These are phyloP conservation scores for Plemyria rubiginata DNA, from an alignment of 2,888 invertebrate genomes.

Conservation along the genomic window DNA sequence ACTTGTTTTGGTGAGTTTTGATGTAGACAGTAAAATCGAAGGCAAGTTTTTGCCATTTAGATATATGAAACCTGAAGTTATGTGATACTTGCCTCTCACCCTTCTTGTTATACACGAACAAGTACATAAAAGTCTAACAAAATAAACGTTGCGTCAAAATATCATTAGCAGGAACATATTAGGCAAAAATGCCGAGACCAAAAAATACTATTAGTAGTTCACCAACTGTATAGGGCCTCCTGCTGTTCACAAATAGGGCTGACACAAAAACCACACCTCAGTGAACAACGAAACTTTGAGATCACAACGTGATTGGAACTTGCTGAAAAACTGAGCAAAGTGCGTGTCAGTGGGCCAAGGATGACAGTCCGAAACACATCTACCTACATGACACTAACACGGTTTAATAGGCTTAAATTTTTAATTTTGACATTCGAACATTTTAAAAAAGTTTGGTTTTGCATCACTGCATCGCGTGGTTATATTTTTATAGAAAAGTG, in stretches of 20 bases:
- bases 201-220: neutral
- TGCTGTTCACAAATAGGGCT: conserved; percentile 6
- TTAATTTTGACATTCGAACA: no score
- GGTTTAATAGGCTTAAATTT: neutral
- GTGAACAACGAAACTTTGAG: conserved; percentile 40
- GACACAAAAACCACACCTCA: conserved; percentile 41
- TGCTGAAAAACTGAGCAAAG: conserved; percentile 47
- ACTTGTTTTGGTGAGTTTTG: no score
- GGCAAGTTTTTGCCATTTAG: no score
- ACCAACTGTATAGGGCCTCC: conserved; percentile 11
- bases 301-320: conserved; percentile 42
- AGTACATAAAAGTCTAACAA: no score
- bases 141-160: no score
- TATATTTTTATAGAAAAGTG: no score
- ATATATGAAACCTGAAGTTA: no score
- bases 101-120: no score
- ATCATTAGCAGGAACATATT: neutral
- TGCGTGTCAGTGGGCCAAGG: conserved; percentile 59
- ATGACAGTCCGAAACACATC: conserved; percentile 31
- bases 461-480: no score
- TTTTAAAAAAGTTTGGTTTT: no score
- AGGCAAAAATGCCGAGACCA: neutral
- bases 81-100: no score
- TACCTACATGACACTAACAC: neutral
- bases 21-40: no score